These are phyloP conservation scores for Lepidocyrtinus sp. DNA, from an alignment of 2,888 invertebrate species.

Conservation along the genomic window DNA sequence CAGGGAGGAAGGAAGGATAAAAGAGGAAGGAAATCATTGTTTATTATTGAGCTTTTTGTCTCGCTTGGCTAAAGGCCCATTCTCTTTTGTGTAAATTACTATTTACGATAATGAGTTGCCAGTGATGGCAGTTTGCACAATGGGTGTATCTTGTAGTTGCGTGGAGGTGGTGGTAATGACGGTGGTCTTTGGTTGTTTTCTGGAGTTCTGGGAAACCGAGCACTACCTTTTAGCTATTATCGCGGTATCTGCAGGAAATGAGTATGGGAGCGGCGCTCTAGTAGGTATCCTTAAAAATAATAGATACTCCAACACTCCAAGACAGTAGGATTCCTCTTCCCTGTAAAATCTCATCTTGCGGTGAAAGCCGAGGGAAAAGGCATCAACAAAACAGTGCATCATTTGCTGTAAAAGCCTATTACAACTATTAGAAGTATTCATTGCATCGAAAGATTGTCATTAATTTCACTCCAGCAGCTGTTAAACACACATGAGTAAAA, in stretches of 20 bases:
- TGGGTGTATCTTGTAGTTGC: not conserved
- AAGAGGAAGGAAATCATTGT: conserved; percentile 35
- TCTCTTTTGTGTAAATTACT: conserved; percentile 47
- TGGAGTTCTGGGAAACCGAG: not conserved
- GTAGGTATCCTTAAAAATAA: not conserved
- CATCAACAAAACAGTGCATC: conserved; percentile 19
- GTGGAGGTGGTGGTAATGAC: conserved; percentile 16
- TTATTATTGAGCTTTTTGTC: conserved; percentile 31
- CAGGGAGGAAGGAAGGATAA: not conserved
- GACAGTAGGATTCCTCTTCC: conserved; percentile 15
- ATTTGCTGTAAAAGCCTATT: conserved; percentile 22
- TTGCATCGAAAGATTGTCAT: conserved; percentile 38
- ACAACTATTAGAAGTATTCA: conserved; percentile 30
- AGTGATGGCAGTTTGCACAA: conserved; percentile 2
- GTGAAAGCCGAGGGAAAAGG: conserved; percentile 21
- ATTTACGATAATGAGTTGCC: conserved; percentile 57
- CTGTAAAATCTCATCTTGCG: conserved; percentile 39
- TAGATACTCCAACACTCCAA: too few species aligned
- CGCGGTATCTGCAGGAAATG: not conserved
- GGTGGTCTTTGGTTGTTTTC: conserved; percentile 14
- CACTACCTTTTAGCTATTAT: not conserved
- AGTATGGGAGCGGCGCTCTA: not conserved
- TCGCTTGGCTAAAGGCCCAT: conserved; percentile 48
- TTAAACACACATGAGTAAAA: not conserved
- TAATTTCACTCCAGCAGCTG: conserved; percentile 34